A percentile compares a stretch with the other conserved stretches of the same genome.
Evolutionary conservation across 2,888 invertebrate species (phyloP).

Genomic region (Cerastoderma edule): DNA sequence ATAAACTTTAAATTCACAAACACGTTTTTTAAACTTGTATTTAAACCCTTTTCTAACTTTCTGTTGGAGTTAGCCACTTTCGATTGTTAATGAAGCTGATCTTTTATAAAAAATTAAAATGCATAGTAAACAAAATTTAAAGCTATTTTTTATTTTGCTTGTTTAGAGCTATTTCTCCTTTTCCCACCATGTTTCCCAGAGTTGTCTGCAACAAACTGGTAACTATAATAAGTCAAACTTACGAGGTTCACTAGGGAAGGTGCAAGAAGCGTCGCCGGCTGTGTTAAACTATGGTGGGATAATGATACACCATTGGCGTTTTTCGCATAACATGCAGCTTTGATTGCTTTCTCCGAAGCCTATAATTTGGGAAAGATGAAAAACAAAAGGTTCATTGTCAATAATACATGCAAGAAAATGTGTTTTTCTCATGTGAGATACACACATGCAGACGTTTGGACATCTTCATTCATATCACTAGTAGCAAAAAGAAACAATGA

Average conservation of each 20-base stretch:
- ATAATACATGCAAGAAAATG: background rate
- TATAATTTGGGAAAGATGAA: constrained; percentile 13
- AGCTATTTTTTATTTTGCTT: background rate
- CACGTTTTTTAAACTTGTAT: too few relatives aligned
- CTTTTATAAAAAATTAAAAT: background rate
- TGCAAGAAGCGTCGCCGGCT: background rate
- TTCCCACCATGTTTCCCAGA: background rate
- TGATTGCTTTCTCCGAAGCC: constrained; percentile 55
- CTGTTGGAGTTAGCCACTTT: background rate
- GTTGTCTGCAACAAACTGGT: background rate
- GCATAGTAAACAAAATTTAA: background rate
- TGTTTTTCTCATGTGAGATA: background rate
- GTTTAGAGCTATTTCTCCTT: background rate
- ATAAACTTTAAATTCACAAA: too few relatives aligned
- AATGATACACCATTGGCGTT: constrained; percentile 34
- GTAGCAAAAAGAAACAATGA: background rate
- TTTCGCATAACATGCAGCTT: constrained; percentile 40
- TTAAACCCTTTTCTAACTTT: background rate
- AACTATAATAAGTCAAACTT: background rate
- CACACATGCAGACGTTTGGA: background rate
- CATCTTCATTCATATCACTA: background rate
- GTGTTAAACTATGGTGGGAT: background rate
- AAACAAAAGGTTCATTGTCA: background rate
- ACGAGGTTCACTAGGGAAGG: background rate
- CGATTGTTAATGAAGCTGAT: background rate